Evolutionary conservation across 2,797 vertebrate genomes (phyloP).

Genomic region (Cebuella pygmaea): DNA sequence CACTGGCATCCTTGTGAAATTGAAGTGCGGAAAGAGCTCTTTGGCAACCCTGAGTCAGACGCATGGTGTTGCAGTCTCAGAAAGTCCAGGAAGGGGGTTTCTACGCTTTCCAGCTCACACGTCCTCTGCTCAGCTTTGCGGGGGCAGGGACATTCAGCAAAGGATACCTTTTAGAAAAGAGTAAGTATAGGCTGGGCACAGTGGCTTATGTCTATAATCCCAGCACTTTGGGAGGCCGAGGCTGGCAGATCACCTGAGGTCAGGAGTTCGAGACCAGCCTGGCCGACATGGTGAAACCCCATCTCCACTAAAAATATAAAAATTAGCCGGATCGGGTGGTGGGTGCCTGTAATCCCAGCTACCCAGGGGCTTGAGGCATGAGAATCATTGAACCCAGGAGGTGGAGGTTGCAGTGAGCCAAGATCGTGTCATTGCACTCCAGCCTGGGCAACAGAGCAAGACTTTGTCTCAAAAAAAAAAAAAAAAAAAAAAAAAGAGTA

Average conservation of each 20-base stretch:
- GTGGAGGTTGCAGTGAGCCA: neutral
- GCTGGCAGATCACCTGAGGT: neutral
- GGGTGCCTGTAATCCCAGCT: neutral
- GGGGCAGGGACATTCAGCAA: neutral
- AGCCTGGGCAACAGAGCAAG: neutral
- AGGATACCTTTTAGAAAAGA: neutral
- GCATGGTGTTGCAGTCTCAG: neutral
- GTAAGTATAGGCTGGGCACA: rapidly evolving
- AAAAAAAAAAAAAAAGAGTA: too few relatives aligned
- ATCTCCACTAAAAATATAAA: neutral
- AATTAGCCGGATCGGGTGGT: neutral
- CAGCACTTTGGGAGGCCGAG: neutral
- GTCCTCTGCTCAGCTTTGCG: neutral
- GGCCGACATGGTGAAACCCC: neutral
- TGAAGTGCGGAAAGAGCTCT: neutral
- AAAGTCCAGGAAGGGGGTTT: neutral
- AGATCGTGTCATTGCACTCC: neutral
- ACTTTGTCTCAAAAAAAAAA: neutral
- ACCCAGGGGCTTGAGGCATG: neutral
- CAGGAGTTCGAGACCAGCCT: neutral
- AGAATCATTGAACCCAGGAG: neutral
- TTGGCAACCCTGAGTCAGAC: neutral
- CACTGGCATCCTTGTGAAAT: neutral
- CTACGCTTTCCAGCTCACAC: neutral
- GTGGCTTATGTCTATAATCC: too few relatives aligned